Evolutionary conservation across 2,888 invertebrate species (phyloP).

Genomic region (Cataglyphis livida): DNA sequence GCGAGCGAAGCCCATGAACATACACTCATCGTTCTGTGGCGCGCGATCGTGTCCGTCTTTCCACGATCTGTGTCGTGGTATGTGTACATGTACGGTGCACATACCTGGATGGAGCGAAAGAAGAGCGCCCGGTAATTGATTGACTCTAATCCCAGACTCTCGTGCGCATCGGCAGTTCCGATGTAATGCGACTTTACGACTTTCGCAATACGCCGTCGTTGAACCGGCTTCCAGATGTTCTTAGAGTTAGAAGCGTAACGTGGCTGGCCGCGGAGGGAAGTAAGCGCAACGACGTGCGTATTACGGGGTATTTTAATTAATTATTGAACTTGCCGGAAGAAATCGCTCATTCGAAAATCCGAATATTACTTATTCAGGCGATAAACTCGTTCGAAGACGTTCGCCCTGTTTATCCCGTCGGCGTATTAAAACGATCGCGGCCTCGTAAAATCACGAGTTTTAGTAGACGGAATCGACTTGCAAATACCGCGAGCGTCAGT

Average conservation of each 20-base stretch:
- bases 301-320: constrained; percentile 50
- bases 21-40: constrained; percentile 60
- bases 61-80: background rate
- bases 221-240: constrained; percentile 38
- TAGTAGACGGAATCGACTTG: constrained; percentile 58
- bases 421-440: constrained; percentile 42
- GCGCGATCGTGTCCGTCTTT: constrained; percentile 64
- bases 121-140: constrained; percentile 70
- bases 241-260: background rate
- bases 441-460: constrained; percentile 56
- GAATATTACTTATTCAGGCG: background rate
- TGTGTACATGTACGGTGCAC: background rate
- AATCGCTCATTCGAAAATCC: constrained; percentile 29
- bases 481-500: constrained; percentile 51
- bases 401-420: constrained; percentile 50
- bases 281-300: constrained; percentile 11
- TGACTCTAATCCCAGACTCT: constrained; percentile 72
- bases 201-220: constrained; percentile 48
- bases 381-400: constrained; percentile 48
- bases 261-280: constrained; percentile 23
- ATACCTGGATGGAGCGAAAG: constrained; percentile 29
- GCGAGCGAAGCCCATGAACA: constrained; percentile 56
- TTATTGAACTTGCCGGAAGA: constrained; percentile 54
- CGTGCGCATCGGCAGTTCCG: constrained; percentile 68
- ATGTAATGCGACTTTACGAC: constrained; percentile 62